These are phyloP conservation scores for Boloria selene DNA, from an alignment of 2,888 invertebrate genomes.

Conservation along the genomic window DNA sequence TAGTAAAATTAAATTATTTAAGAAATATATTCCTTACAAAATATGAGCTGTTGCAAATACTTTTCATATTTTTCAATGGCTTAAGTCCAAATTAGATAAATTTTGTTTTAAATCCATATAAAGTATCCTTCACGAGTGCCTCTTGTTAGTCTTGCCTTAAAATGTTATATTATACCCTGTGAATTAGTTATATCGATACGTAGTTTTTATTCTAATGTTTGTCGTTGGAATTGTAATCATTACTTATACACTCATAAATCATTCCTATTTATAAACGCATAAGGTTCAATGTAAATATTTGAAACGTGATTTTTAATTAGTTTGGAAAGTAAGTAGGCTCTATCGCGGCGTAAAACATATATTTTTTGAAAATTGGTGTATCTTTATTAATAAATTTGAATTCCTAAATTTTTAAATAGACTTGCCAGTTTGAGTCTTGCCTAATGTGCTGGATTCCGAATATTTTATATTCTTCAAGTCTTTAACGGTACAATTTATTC, in stretches of 20 bases:
- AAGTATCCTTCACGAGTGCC: conserved; percentile 47
- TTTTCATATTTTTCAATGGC: conserved; percentile 4
- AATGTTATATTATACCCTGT: conserved; percentile 37
- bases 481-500: too few relatives aligned
- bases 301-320: conserved; percentile 13
- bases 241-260: conserved; percentile 14
- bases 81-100: neutral
- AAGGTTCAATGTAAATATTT: conserved; percentile 16
- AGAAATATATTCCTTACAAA: conserved; percentile 1
- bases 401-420: conserved; percentile 10
- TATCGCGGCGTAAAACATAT: neutral
- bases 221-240: conserved; percentile 12
- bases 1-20: conserved; percentile 4
- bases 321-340: neutral
- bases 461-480: neutral
- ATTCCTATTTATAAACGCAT: conserved; percentile 16
- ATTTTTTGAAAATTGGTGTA: conserved; percentile 16
- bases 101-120: conserved; percentile 7
- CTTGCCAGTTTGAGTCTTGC: conserved; percentile 26
- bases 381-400: neutral
- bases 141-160: conserved; percentile 63
- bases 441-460: neutral
- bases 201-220: conserved; percentile 18
- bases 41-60: neutral
- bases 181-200: conserved; percentile 6